Evolutionary conservation across 30 jellyfish, hydroid and myxozoan genomes (phyloP).

Genomic region (Aurelia aurita): DNA sequence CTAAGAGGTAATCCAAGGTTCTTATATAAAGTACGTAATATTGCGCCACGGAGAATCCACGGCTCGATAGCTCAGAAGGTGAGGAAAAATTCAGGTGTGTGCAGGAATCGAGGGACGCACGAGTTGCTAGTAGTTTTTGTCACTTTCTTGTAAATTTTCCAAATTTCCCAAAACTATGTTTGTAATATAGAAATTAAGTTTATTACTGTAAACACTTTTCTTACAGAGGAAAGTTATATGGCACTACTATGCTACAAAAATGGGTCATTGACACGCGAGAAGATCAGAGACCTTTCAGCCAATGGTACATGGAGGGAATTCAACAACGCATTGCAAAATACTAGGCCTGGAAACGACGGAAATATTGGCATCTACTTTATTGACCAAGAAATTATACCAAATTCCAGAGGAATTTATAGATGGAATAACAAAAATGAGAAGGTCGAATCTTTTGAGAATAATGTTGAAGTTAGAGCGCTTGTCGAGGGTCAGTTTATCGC

Average conservation of each 20-base stretch:
- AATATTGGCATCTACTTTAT: conserved; percentile 78
- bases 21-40: too few species aligned
- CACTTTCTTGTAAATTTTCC: too few species aligned
- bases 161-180: too few species aligned
- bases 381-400: conserved; percentile 90
- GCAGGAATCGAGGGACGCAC: too few species aligned
- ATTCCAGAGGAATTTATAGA: conserved; percentile 68
- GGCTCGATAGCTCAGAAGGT: too few species aligned
- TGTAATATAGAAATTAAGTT: too few species aligned
- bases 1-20: too few species aligned
- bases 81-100: too few species aligned
- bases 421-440: conserved; percentile 62
- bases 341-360: conserved; percentile 85
- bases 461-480: conserved; percentile 83
- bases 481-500: conserved; percentile 92
- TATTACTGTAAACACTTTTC: neutral
- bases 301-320: conserved; percentile 71
- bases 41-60: too few species aligned
- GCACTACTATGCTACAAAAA: conserved; percentile 92
- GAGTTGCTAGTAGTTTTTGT: too few species aligned
- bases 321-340: conserved; percentile 49
- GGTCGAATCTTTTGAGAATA: conserved; percentile 41
- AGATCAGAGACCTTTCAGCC: conserved; percentile 46
- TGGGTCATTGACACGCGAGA: conserved; percentile 89
- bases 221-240: conserved; percentile 75